Evolutionary conservation across 2,113 vertebrate genomes (phyloP), one percentile per base, ranked within the genome.

Genomic region (Morone saxatilis): DNA sequence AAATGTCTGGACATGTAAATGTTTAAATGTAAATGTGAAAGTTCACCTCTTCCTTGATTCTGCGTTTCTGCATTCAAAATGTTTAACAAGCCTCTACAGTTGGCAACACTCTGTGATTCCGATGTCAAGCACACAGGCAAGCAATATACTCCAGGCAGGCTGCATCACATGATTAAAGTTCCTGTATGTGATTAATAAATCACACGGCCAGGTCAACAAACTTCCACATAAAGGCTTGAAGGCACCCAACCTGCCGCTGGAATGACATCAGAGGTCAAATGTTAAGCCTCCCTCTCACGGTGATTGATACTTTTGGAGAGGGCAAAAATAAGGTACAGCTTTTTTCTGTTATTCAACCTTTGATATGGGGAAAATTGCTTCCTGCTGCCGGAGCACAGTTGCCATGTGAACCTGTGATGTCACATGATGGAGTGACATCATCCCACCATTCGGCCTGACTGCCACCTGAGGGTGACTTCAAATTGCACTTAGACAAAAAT

Each of bases 201-300:
- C 91, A 86, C 81, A 73, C 65, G 1, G 4, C 40, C 22, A 19
- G 75, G 80, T 87, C 89, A 91, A 86, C 75, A 82, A n/a, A 56
- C 61, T 51, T 86, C 82, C 67, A 90, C 81, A 88, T 86, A 74
- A 88, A 86, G 68, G 65, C 83, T 68, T 77, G 14, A 85, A 79
- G 79, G 71, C 86, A 79, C 78, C 81, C 73, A 81, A 83, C 74
- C 83, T 84, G 84, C 73, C 7, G 80, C 80, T 71, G 70, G 36
- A 76, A 88, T 94, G 92, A 94, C 88, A 93, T 92, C 93, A 94
- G 54, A 81, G 93, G 92, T 93, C 81, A 88, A 76, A 90, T 78
- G 91, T 94, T 88, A 93, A 89, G 81, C 57, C 54, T 63, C 60
- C 75, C 78, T 91, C 89, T 93, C 82, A 82, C 41, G 63, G 82